Evolutionary conservation across 2,797 vertebrate genomes (phyloP), one percentile per base, ranked within the genome.

Genomic region (Dendrocincla fuliginosa): DNA sequence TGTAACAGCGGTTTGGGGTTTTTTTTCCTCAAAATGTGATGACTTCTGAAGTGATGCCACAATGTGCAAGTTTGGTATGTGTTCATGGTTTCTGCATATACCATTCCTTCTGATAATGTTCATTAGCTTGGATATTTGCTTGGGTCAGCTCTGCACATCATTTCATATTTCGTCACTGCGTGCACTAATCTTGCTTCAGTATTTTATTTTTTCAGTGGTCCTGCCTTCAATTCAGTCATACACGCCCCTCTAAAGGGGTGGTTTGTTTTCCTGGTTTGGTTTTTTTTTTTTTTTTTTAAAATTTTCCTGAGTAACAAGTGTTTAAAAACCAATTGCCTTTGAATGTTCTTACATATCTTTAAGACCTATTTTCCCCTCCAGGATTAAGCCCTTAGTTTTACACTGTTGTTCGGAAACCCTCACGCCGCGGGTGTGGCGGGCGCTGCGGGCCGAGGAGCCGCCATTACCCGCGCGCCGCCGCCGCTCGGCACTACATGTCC

Each of bases 401-500:
- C 28, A 0, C 4, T 5, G 20, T 47, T 81, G 27, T 32, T 13
- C 11, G 17, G 52, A 52, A 44, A 53, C 23, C 25, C 22, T 14
- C 18, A 5, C 12, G 3, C 39, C 39, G 39, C 39, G 39, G 39
- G 39, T 41, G 41, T 16, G 41, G 41, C 41, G 41, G 44, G 6
- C 11, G 1, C 47, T 3, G 44, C 52, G 50, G 71, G 7, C 49
- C 7, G 79, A 91, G 39, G 39, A 3, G 44, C 44, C 73, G 93
- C 95, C 94, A 94, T 96, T 95, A 95, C 2, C 75, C 0, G 78
- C 5, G 13, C 37, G 0, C 15, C 8, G 27, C 11, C 1, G 5
- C 30, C 1, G 2, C 30, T 4, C 4, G 19, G 2, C 47, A 96
- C 96, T 92, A 93, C 97, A 73, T 2, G 60, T 97, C 96, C 97